Conservation (phyloP, 1,140 invertebrate species). For the Brachionus rubens region DNA sequence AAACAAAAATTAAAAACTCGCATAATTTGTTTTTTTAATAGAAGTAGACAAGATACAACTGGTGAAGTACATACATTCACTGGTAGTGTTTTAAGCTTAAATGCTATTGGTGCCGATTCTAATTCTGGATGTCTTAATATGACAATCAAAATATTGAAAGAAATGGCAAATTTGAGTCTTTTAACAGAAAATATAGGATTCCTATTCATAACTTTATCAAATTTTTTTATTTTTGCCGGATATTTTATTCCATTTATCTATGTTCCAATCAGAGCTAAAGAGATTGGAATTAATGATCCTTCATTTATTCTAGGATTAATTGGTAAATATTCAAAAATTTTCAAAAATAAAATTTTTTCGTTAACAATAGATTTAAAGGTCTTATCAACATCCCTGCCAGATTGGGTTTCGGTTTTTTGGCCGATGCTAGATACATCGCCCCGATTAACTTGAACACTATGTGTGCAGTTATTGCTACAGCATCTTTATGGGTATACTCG, state of each 20-base stretch:
- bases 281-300: not conserved
- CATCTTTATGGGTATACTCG: constrained; percentile 9
- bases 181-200: constrained; percentile 15
- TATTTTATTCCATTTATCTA: constrained; percentile 40
- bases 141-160: not conserved
- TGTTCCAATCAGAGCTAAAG: constrained; percentile 25
- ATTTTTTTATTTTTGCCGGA: constrained; percentile 34
- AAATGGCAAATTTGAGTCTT: constrained; percentile 39
- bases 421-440: constrained; percentile 1
- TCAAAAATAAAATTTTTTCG: not conserved
- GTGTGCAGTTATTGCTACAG: not conserved
- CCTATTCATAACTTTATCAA: constrained; percentile 12
- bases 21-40: not conserved
- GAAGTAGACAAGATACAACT: not conserved
- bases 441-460: constrained; percentile 31
- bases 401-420: constrained; percentile 18
- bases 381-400: constrained; percentile 33
- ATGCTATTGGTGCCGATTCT: not conserved
- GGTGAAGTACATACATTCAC: not conserved
- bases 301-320: constrained; percentile 11
- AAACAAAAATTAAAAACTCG: not conserved
- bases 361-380: not conserved
- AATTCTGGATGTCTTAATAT: not conserved
- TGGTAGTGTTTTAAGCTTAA: constrained; percentile 32
- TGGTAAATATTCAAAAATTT: not conserved